These are phyloP conservation scores for Priapulus caudatus DNA, from an alignment of 2,888 invertebrate genomes.

Conservation along the genomic window DNA sequence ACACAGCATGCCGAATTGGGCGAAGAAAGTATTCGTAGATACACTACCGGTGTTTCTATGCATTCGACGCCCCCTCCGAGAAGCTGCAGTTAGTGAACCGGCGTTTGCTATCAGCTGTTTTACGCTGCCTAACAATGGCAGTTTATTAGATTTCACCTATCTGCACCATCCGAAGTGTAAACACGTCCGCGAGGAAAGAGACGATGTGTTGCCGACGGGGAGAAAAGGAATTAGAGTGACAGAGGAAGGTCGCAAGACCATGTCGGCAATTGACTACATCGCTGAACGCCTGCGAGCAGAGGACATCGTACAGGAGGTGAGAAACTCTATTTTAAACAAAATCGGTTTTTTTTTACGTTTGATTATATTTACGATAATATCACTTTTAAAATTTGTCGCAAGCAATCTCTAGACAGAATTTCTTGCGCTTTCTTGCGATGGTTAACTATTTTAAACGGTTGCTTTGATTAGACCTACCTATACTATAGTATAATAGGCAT, in stretches of 20 bases:
- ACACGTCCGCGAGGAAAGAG: neutral
- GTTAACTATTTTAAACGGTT: too few relatives aligned
- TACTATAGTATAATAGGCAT: too few relatives aligned
- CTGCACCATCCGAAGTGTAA: neutral
- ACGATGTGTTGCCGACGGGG: too few relatives aligned
- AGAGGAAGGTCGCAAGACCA: neutral
- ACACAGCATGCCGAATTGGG: conserved; percentile 97
- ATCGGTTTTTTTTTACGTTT: too few relatives aligned
- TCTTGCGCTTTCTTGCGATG: too few relatives aligned
- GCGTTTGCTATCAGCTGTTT: neutral
- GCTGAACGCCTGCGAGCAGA: too few relatives aligned
- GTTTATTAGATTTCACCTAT: too few relatives aligned
- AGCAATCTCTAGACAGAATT: too few relatives aligned
- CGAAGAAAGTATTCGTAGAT: conserved; percentile 84
- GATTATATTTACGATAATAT: too few relatives aligned
- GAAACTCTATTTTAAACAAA: too few relatives aligned
- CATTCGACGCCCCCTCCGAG: conserved; percentile 80
- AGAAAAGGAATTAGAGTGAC: neutral
- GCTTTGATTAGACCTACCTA: too few relatives aligned
- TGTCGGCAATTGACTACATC: neutral
- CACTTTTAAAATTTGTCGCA: too few relatives aligned
- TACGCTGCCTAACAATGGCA: neutral
- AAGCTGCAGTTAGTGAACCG: neutral
- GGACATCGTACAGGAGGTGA: neutral
- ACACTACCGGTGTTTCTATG: conserved; percentile 79